phyloP scores from a whole-genome alignment of 2,888 invertebrate genomes.

The Choreutis nemorana region DNA sequence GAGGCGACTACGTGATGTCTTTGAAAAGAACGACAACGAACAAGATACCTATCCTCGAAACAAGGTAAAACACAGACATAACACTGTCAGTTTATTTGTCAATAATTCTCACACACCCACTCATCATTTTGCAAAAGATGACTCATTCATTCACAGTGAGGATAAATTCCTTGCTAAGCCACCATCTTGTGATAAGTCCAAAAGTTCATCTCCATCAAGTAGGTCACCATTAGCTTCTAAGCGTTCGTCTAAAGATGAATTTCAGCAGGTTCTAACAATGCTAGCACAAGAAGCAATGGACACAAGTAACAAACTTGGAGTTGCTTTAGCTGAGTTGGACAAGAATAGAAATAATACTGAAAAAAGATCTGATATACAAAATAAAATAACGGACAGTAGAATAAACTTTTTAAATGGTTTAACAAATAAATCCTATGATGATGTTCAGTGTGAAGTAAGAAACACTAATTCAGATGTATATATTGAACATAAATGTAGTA shows the following conservation, averaged over 20 bases:
- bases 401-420: constrained; percentile 54
- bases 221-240: constrained; percentile 61
- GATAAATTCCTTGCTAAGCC: constrained; percentile 57
- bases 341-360: constrained; percentile 49
- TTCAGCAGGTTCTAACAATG: constrained; percentile 77
- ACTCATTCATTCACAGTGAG: constrained; percentile 58
- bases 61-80: constrained; percentile 62
- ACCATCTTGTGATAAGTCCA: constrained; percentile 60
- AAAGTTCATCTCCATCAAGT: constrained; percentile 65
- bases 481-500: constrained; percentile 26
- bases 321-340: constrained; percentile 69
- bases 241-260: constrained; percentile 55
- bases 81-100: constrained; percentile 56
- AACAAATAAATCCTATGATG: constrained; percentile 34
- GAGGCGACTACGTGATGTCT: constrained; percentile 50
- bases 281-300: constrained; percentile 80
- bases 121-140: constrained; percentile 60
- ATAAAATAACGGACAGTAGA: constrained; percentile 56
- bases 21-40: constrained; percentile 51
- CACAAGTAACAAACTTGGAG: constrained; percentile 74
- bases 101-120: constrained; percentile 52
- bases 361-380: constrained; percentile 48
- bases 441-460: constrained; percentile 27
- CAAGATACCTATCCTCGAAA: constrained; percentile 51
- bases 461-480: constrained; percentile 12